phyloP scores from a whole-genome alignment of 2,113 vertebrate species.

The Artemisiospiza belli region DNA sequence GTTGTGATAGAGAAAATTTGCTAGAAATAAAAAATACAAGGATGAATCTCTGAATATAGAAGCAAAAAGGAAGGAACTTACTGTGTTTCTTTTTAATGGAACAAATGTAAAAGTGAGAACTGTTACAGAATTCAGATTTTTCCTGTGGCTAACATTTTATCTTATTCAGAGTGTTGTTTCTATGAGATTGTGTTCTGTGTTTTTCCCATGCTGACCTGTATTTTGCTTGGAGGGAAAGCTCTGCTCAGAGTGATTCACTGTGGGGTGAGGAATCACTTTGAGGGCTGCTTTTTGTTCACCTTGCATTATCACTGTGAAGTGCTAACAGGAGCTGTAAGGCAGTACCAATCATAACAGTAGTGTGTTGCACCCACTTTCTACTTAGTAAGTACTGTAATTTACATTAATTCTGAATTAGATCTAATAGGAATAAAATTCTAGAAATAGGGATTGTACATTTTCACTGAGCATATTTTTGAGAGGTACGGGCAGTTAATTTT shows the following conservation, averaged over 20 bases:
- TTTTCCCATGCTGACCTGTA: background rate
- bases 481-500: background rate
- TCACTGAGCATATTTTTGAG: background rate
- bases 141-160: background rate
- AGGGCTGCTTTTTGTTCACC: constrained; percentile 5
- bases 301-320: background rate
- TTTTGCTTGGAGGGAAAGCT: background rate
- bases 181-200: background rate
- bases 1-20: background rate
- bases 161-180: background rate
- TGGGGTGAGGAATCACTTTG: background rate
- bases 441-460: background rate
- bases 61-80: background rate
- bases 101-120: background rate
- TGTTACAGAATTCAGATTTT: background rate
- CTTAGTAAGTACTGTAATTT: background rate
- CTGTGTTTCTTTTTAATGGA: background rate
- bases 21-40: background rate
- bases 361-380: background rate
- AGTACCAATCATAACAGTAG: background rate
- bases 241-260: background rate
- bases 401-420: background rate
- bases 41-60: background rate
- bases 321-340: background rate
- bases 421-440: background rate